Evolutionary conservation across 2,888 invertebrate species (phyloP).

Genomic region (Orchestes rusci): DNA sequence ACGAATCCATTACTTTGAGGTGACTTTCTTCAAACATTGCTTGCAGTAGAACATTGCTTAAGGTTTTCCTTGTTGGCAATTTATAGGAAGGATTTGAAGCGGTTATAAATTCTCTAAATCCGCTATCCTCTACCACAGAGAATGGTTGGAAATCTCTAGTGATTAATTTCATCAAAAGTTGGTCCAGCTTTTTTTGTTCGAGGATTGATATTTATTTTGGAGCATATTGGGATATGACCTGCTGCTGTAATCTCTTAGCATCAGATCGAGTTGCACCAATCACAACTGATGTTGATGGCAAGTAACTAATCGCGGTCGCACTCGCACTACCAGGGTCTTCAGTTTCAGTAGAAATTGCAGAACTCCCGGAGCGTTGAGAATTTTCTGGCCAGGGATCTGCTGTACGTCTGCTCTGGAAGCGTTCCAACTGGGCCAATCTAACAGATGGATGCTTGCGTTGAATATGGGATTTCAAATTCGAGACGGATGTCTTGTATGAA

Average conservation of each 20-base stretch:
- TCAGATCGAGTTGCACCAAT: background rate
- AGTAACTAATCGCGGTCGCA: background rate
- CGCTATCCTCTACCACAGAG: conserved; percentile 6
- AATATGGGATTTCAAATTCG: background rate
- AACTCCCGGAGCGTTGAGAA: too few species aligned
- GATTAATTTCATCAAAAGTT: conserved; percentile 5
- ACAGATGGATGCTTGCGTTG: background rate
- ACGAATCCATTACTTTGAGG: background rate
- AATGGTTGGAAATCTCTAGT: conserved; percentile 3
- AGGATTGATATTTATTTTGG: background rate
- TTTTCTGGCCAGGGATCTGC: background rate
- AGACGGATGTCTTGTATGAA: background rate
- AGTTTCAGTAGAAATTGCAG: too few species aligned
- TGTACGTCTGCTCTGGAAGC: background rate
- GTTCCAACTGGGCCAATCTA: background rate
- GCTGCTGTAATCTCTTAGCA: background rate
- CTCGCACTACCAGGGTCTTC: background rate
- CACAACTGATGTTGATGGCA: background rate
- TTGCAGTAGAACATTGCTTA: conserved; percentile 1
- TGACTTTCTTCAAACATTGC: conserved; percentile 3
- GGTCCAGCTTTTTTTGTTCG: conserved; percentile 3
- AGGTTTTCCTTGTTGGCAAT: conserved; percentile 5
- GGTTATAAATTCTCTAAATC: conserved; percentile 5
- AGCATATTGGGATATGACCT: background rate
- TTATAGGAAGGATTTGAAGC: conserved; percentile 3